Conservation (phyloP, 2,888 invertebrate genomes). For the Dicranocentrus wangi region DNA sequence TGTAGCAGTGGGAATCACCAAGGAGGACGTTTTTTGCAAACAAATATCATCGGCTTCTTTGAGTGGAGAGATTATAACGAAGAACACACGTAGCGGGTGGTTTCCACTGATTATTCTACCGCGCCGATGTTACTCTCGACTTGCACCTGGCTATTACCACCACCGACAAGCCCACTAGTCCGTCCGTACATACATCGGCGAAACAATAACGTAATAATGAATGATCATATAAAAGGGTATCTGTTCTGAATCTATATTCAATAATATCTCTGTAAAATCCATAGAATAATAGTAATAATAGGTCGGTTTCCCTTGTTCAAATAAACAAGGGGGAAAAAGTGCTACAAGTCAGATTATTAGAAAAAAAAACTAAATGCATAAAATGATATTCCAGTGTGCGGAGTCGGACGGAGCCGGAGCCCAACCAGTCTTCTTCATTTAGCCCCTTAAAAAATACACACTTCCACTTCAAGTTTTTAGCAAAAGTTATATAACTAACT, state of each 20-base stretch:
- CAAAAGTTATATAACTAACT: too few relatives aligned
- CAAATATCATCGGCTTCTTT: conserved; percentile 57
- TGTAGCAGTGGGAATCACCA: conserved; percentile 33
- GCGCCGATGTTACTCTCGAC: conserved; percentile 18
- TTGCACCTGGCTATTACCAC: conserved; percentile 13
- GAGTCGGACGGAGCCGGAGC: background rate
- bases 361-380: conserved; percentile 11
- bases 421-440: too few relatives aligned
- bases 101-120: conserved; percentile 60
- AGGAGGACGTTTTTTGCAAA: conserved; percentile 55
- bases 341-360: conserved; percentile 21
- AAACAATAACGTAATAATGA: too few relatives aligned
- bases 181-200: background rate
- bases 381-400: conserved; percentile 5
- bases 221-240: too few relatives aligned
- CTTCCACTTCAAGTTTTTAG: too few relatives aligned
- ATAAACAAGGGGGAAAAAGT: conserved; percentile 5
- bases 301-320: too few relatives aligned
- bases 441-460: too few relatives aligned
- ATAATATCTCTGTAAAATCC: too few relatives aligned
- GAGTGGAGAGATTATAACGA: conserved; percentile 48
- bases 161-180: background rate
- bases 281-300: too few relatives aligned
- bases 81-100: conserved; percentile 62
- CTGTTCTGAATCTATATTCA: too few relatives aligned